Percentiles rank a stretch among this genome's conserved stretches.
Evolutionary conservation across 2,113 vertebrate genomes (phyloP).

Genomic region (Microcebus ravelobensis): DNA sequence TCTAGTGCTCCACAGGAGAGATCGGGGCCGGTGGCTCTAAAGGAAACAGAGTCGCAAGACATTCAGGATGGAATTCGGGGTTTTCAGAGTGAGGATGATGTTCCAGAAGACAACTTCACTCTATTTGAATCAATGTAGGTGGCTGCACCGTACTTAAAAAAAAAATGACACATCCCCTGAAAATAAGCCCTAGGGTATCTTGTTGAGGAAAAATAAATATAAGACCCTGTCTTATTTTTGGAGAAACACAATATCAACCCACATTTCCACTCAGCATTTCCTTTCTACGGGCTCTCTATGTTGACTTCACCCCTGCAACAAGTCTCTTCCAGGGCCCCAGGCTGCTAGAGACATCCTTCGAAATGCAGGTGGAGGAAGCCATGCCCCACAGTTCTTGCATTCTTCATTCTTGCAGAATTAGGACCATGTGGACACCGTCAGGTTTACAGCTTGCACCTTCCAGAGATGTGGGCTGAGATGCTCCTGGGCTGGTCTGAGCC

Average conservation of each 20-base stretch:
- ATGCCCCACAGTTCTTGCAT: not conserved
- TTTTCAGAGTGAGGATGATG: too few species aligned
- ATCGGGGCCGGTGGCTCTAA: too few species aligned
- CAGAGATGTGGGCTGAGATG: not conserved
- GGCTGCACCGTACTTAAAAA: too few species aligned
- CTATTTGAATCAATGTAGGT: too few species aligned
- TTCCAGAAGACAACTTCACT: too few species aligned
- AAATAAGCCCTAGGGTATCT: too few species aligned
- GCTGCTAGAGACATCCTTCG: not conserved
- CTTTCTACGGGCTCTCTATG: not conserved
- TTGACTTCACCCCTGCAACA: not conserved
- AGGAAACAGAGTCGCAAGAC: too few species aligned
- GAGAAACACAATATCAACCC: not conserved
- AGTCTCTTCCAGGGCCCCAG: not conserved
- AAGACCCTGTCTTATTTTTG: too few species aligned
- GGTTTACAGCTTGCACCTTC: not conserved
- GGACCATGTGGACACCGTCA: not conserved
- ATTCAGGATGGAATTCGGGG: too few species aligned
- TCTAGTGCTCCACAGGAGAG: too few species aligned
- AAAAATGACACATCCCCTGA: too few species aligned
- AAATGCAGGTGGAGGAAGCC: not conserved
- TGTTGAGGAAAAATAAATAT: too few species aligned
- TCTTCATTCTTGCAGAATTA: not conserved
- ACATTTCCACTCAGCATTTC: not conserved
- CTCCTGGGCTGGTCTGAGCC: not conserved